Conservation (phyloP, 2,113 vertebrate genomes). For the Climacteris rufus region DNA sequence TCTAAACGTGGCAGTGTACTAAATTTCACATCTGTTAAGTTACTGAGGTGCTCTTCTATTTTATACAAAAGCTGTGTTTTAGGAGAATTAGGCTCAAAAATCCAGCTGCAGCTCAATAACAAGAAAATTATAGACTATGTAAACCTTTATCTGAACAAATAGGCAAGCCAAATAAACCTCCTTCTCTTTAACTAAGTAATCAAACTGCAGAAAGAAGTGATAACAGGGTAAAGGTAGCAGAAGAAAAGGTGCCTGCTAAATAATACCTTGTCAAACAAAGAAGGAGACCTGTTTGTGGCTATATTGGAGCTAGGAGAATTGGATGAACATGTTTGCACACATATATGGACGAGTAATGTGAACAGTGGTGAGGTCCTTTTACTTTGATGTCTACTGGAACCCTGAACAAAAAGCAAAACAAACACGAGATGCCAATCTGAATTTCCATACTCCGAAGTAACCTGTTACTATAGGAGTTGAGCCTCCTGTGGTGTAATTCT, state of each 20-base stretch:
- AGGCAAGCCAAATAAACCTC: background rate
- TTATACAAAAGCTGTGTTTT: background rate
- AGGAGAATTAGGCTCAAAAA: background rate
- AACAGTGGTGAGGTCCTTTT: background rate
- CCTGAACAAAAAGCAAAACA: conserved; percentile 13
- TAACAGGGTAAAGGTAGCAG: conserved; percentile 21
- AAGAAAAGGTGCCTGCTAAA: conserved; percentile 16
- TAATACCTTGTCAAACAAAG: background rate
- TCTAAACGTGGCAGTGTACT: background rate
- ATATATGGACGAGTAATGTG: conserved; percentile 2
- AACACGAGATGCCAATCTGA: conserved; percentile 37
- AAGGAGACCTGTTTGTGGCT: background rate
- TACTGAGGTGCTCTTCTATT: background rate
- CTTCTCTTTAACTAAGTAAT: background rate
- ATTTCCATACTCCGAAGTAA: background rate
- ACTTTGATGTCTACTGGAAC: conserved; percentile 58
- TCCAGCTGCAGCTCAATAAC: background rate
- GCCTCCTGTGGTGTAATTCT: conserved; percentile 28
- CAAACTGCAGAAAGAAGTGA: background rate
- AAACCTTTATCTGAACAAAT: background rate
- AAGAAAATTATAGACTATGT: background rate
- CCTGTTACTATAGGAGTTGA: conserved; percentile 28
- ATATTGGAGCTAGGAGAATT: background rate
- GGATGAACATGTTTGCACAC: conserved; percentile 31
- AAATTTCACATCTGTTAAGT: background rate